Evolutionary conservation across 2,113 vertebrate genomes (phyloP).

Genomic region (pig (Sus scrofa)): T2T-Sscrofa CM000815.6:90166501-90167000

Average conservation of each 20-base stretch:
- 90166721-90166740: neutral
- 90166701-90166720: neutral
- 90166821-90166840: neutral
- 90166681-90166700: neutral
- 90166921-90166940: neutral
- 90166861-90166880: neutral
- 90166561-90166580: neutral
- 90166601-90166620: neutral
- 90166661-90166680: neutral
- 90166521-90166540: neutral
- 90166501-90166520: neutral
- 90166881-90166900: neutral
- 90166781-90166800: neutral
- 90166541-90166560: neutral
- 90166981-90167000: neutral
- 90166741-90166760: neutral
- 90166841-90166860: neutral
- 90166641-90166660: neutral
- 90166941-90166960: neutral
- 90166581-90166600: neutral
- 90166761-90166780: neutral
- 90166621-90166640: neutral
- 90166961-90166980: neutral
- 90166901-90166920: too few species aligned
- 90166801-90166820: too few species aligned